Evolutionary conservation across 2,888 invertebrate genomes (phyloP).

Genomic region (Nipponacmea schrenckii): DNA sequence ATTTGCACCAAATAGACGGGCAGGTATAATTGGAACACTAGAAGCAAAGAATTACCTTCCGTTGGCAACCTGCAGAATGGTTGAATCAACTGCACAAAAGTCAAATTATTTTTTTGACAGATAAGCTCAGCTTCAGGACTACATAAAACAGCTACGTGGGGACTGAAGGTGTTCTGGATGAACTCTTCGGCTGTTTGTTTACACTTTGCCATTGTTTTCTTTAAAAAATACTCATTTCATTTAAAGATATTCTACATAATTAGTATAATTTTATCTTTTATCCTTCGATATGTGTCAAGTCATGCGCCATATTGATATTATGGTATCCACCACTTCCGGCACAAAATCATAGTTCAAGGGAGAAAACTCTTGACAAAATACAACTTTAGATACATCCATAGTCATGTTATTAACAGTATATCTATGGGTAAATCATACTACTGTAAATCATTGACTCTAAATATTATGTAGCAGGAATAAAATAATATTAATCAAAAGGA

Average conservation of each 20-base stretch:
- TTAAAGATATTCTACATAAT: neutral
- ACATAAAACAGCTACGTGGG: constrained; percentile 86
- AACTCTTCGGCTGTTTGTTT: constrained; percentile 75
- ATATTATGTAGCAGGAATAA: no score
- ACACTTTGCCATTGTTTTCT: constrained; percentile 67
- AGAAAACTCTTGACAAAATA: no score
- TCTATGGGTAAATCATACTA: no score
- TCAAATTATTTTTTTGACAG: constrained; percentile 89
- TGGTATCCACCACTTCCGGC: constrained; percentile 38
- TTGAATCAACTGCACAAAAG: constrained; percentile 88
- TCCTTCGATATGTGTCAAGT: constrained; percentile 23
- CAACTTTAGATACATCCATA: no score
- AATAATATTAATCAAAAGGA: no score
- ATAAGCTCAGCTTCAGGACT: constrained; percentile 84
- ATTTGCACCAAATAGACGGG: no score
- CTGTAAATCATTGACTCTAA: no score
- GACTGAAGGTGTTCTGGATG: constrained; percentile 89
- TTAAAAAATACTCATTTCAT: neutral
- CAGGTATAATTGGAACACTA: no score
- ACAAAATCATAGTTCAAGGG: no score
- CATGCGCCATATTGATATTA: constrained; percentile 37
- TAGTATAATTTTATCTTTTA: constrained; percentile 1
- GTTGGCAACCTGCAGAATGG: constrained; percentile 84
- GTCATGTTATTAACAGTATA: no score
- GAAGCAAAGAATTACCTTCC: constrained; percentile 70